Percentiles rank a stretch among this genome's conserved stretches.
Evolutionary conservation across 64 coral and sea anemone species (phyloP).

Genomic region (Montipora foliosa): DNA sequence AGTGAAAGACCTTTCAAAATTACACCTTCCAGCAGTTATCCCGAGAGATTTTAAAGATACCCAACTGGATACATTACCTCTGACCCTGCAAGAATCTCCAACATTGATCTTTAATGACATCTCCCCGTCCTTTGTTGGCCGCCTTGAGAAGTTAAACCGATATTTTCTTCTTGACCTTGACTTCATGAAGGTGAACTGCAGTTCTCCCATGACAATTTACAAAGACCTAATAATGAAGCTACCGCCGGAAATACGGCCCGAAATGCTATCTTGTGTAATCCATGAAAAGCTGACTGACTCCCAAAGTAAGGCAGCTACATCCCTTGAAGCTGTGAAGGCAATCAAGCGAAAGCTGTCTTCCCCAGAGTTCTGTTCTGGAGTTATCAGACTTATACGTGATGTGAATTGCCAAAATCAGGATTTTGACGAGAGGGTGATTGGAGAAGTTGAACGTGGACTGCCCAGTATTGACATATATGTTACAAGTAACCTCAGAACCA

Average conservation of each 20-base stretch:
- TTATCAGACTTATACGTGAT: constrained; percentile 71
- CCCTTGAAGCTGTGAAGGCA: not conserved
- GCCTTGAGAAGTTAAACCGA: constrained; percentile 33
- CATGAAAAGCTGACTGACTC: constrained; percentile 18
- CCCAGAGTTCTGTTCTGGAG: constrained; percentile 51
- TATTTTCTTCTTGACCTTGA: constrained; percentile 46
- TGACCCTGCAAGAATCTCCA: constrained; percentile 52
- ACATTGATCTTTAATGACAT: constrained; percentile 47
- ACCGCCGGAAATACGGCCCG: constrained; percentile 45
- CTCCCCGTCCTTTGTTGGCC: constrained; percentile 8
- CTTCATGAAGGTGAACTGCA: constrained; percentile 29
- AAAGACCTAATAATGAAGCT: constrained; percentile 22
- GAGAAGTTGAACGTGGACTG: not conserved
- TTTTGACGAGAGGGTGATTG: not conserved
- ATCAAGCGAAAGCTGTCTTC: constrained; percentile 45
- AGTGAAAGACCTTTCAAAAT: not conserved
- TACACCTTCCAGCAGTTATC: constrained; percentile 51
- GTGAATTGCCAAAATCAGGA: constrained; percentile 32
- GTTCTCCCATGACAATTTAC: constrained; percentile 8
- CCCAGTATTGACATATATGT: not conserved
- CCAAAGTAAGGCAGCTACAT: not conserved
- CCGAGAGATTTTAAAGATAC: not conserved
- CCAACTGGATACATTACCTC: not conserved
- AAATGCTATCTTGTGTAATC: constrained; percentile 72
- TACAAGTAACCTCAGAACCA: constrained; percentile 35